Evolutionary conservation across 92 coral and sea anemone species (phyloP), one percentile per base, ranked within the genome.

Genomic region (Paragorgia papillata): DNA sequence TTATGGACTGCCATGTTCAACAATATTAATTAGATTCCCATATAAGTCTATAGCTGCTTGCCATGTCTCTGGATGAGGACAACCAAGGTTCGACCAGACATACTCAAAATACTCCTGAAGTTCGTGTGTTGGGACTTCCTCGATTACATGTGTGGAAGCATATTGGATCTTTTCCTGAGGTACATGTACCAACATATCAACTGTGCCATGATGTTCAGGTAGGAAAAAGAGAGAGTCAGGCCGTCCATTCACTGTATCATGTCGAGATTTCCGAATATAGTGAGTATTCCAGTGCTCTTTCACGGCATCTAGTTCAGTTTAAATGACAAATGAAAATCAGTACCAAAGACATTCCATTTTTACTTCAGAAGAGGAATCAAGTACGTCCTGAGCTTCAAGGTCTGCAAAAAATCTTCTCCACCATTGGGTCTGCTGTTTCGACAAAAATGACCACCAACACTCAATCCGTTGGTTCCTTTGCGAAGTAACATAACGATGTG

Each of bases 231-330:
- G 77, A 10, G 88, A 82, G 69, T 85, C 89, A 25, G 92, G 92
- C 63, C 88, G 59, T 53, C 89, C 92, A 61, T 78, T 32, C 17
- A 82, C 89, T 69, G 89, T 88, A 31, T 78, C 81, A 75, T 67
- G 73, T 56, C 89, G 70, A 26, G 85, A 70, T 58, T 74, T 82
- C 48, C 89, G 63, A 74, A 88, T 84, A 22, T 57, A 53, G 50
- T 84, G 92, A 46, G 84, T 87, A 69, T 88, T 88, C 88, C 92
- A 81, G 76, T 88, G 84, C 50, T 84, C 86, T 79, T 49, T 80
- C 5, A 80, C 86, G 69, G 53, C 34, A 62, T 80, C 58, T 50
- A 80, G 69, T 62, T 88, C 86, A 9, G 63, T 50, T 62, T 84
- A 86, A 66, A 87, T 51, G 64, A 83, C 70, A 41, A 32, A 31